phyloP scores from a whole-genome alignment of 1,140 invertebrate species.

The Ceratosolen solmsi region DNA sequence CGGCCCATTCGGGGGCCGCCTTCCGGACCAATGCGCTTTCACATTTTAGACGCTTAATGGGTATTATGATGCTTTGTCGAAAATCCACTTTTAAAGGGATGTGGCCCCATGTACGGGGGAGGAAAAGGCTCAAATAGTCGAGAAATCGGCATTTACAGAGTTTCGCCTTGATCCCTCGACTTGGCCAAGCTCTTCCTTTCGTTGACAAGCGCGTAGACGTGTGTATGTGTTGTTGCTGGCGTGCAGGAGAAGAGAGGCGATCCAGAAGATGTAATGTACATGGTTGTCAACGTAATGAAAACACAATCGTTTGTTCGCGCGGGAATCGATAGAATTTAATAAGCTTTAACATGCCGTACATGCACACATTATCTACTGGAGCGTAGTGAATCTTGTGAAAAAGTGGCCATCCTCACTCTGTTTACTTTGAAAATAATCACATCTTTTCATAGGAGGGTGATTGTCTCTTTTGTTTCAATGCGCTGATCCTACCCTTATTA shows the following conservation, averaged over 20 bases:
- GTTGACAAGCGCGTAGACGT: not conserved
- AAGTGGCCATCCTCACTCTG: not conserved
- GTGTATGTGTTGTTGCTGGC: not conserved
- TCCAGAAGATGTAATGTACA: conserved; percentile 3
- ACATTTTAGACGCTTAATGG: conserved; percentile 53
- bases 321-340: conserved; percentile 33
- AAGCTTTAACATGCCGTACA: conserved; percentile 5
- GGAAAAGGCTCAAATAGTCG: not conserved
- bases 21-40: conserved; percentile 61
- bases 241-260: not conserved
- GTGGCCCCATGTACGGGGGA: not conserved
- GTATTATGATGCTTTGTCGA: conserved; percentile 52
- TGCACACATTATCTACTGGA: not conserved
- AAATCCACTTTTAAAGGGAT: conserved; percentile 36
- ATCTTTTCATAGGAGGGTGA: not conserved
- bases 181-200: not conserved
- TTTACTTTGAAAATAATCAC: conserved; percentile 33
- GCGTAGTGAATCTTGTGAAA: not conserved
- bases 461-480: not conserved
- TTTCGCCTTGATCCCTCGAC: conserved; percentile 13
- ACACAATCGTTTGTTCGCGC: not conserved
- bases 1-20: conserved; percentile 55
- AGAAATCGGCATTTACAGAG: conserved; percentile 13
- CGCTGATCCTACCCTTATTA: not conserved
- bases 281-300: conserved; percentile 19